phyloP scores from a whole-genome alignment of 2,888 invertebrate genomes.

The Megamerina dolium region DNA sequence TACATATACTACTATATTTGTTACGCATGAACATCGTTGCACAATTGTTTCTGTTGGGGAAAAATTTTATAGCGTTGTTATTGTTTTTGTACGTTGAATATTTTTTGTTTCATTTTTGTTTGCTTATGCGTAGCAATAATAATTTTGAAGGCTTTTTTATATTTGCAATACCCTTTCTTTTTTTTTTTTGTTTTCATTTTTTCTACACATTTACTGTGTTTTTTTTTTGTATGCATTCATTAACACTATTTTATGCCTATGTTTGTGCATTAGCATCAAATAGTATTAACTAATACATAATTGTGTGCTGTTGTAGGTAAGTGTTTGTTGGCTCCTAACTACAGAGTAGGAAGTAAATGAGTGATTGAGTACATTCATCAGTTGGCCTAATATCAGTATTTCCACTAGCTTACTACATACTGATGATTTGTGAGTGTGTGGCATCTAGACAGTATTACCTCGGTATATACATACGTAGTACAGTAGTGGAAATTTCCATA shows the following conservation, averaged over 20 bases:
- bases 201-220: neutral
- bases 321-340: conserved; percentile 9
- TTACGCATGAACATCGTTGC: conserved; percentile 14
- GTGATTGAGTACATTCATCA: no score
- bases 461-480: no score
- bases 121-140: conserved; percentile 17
- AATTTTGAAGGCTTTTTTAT: conserved; percentile 21
- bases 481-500: no score
- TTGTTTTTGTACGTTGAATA: neutral
- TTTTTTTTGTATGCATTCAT: conserved; percentile 11
- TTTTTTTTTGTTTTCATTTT: neutral
- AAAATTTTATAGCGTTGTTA: conserved; percentile 1
- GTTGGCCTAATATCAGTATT: no score
- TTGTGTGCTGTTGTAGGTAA: conserved; percentile 1
- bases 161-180: conserved; percentile 14
- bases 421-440: no score
- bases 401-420: no score
- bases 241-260: conserved; percentile 18
- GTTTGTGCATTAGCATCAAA: conserved; percentile 5
- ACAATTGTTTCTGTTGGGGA: conserved; percentile 13
- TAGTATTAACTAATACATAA: conserved; percentile 20
- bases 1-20: no score
- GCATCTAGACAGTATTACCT: no score
- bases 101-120: neutral
- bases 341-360: conserved; percentile 18